Evolutionary conservation across 2,113 vertebrate species (phyloP).

Genomic region (Perognathus longimembris): DNA sequence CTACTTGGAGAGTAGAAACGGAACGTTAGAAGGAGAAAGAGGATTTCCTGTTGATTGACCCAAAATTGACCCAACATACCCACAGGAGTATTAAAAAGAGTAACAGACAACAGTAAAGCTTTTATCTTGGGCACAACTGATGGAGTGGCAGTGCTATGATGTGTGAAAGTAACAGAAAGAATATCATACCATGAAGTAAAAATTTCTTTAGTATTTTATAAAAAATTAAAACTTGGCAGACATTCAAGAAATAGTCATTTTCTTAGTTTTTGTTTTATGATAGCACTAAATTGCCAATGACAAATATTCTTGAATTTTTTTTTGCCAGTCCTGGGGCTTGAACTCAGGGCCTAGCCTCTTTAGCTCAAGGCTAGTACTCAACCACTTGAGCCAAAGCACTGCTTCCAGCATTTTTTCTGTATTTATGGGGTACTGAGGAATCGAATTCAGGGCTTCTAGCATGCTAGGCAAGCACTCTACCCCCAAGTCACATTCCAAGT

Average conservation of each 20-base stretch:
- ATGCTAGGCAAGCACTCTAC: too few relatives aligned
- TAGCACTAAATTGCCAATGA: slow-evolving; percentile 3
- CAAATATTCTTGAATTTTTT: too few relatives aligned
- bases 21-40: not conserved
- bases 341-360: too few relatives aligned
- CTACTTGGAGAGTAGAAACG: not conserved
- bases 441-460: too few relatives aligned
- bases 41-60: slow-evolving; percentile 32
- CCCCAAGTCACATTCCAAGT: too few relatives aligned
- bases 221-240: not conserved
- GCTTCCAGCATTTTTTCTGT: too few relatives aligned
- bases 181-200: slow-evolving; percentile 58
- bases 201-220: not conserved
- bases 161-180: slow-evolving; percentile 54
- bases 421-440: too few relatives aligned
- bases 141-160: not conserved
- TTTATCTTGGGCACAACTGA: slow-evolving; percentile 67
- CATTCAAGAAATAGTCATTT: not conserved
- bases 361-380: too few relatives aligned
- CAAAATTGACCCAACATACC: slow-evolving; percentile 1
- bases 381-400: too few relatives aligned
- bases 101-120: slow-evolving; percentile 35
- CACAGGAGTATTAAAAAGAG: slow-evolving; percentile 48
- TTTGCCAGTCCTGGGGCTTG: too few relatives aligned
- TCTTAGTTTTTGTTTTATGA: slow-evolving; percentile 46